Evolutionary conservation across 2,797 vertebrate genomes (phyloP), one percentile per base, ranked within the genome.

Genomic region (Prunella strophiata): DNA sequence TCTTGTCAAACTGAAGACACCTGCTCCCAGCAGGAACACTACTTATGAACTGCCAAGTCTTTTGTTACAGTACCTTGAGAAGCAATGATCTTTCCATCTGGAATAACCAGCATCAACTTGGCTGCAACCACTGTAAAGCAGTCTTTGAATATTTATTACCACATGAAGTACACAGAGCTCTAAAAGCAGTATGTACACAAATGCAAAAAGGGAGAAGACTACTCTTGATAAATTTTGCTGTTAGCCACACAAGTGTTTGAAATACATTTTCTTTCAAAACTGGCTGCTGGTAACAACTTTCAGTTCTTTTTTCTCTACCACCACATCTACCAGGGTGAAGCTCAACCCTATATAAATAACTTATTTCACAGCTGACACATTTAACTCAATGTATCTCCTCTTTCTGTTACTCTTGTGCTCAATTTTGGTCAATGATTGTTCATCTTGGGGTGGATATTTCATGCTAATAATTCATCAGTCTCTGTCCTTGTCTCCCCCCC

Each of bases 1-100:
- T 96, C 96, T 96, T 94, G 91, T 98, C 97, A 97, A 95, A 96
- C 86, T 66, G 91, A 93, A 97, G 97, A 97, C 98, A 98, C 97
- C 97, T 98, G 98, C 96, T 98, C 97, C 94, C 96, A 96, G 96
- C 97, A 97, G 97, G 96, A 95, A 45, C 75, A 62, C 77, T 92
- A 67, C 97, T 97, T 95, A 93, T 93, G 87, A 96, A 95, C 97
- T 97, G 97, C 97, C 97, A 98, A 97, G 91, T 96, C 96, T 97
- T 97, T 97, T 96, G 97, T 97, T 97, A 94, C 73, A 89, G 59
- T 88, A 94, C 95, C 97, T 97, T 92, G 89, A 97, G 96, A 97
- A 79, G 95, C 95, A 96, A 94, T 96, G 94, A 96, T 98, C 90
- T 98, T 97, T 97, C 97, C 96, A 96, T 97, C 96, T 97, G 97